Evolutionary conservation across 2,888 invertebrate species (phyloP).

Genomic region (Mythimna vitellina): DNA sequence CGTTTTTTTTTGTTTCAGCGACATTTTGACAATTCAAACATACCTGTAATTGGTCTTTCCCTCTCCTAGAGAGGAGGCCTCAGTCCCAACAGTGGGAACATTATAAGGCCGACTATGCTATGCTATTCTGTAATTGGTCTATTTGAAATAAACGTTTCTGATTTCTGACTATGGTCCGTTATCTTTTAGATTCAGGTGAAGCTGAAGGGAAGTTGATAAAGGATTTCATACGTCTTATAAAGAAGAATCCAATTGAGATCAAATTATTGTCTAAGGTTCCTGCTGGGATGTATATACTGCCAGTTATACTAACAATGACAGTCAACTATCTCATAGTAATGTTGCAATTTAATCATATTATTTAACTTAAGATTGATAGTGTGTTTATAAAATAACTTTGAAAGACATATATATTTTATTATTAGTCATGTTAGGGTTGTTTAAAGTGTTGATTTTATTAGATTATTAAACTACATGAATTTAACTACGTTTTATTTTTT

Average conservation of each 20-base stretch:
- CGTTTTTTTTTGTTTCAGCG: too few species aligned
- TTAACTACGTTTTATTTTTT: too few species aligned
- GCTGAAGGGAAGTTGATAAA: constrained; percentile 10
- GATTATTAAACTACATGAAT: too few species aligned
- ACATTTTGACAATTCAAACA: too few species aligned
- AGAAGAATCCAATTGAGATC: background rate
- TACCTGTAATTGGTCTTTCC: too few species aligned
- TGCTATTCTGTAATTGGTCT: too few species aligned
- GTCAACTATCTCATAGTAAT: constrained; percentile 25
- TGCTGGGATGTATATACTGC: constrained; percentile 1
- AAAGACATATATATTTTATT: background rate
- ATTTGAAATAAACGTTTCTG: too few species aligned
- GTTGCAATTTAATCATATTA: constrained; percentile 19
- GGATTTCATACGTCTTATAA: constrained; percentile 9
- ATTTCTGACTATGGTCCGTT: too few species aligned
- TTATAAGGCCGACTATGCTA: too few species aligned
- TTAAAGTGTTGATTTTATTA: too few species aligned
- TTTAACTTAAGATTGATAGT: background rate
- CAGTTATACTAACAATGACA: background rate
- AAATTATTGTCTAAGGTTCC: constrained; percentile 6
- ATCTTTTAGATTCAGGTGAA: background rate
- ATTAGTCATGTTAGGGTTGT: background rate
- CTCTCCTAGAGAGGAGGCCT: too few species aligned
- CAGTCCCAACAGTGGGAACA: too few species aligned
- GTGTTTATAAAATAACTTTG: background rate